These are phyloP conservation scores for Leptopilina drosophilae DNA, from an alignment of 2,888 invertebrate genomes.

Conservation along the genomic window DNA sequence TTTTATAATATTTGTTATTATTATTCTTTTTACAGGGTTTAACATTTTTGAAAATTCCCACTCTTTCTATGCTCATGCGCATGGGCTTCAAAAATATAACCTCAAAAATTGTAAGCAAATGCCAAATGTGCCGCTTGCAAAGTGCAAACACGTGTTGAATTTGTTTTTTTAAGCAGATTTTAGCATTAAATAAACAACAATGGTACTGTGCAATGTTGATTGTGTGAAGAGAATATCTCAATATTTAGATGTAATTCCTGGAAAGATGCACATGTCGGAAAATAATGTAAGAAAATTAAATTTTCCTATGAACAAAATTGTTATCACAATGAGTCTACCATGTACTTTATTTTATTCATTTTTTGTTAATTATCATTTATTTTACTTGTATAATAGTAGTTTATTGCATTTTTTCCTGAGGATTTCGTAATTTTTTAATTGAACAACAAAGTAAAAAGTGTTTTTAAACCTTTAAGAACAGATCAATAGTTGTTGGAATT, in stretches of 20 bases:
- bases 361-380: neutral
- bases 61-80: too few relatives aligned
- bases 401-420: too few relatives aligned
- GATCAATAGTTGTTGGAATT: too few relatives aligned
- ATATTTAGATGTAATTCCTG: slow-evolving; percentile 66
- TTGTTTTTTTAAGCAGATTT: slow-evolving; percentile 1
- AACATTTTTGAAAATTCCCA: too few relatives aligned
- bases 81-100: too few relatives aligned
- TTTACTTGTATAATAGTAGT: neutral
- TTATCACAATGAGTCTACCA: too few relatives aligned
- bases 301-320: neutral
- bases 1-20: too few relatives aligned
- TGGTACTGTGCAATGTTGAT: slow-evolving; percentile 72
- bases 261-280: slow-evolving; percentile 65
- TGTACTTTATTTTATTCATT: neutral
- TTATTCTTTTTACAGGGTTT: too few relatives aligned
- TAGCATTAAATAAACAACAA: slow-evolving; percentile 49
- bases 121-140: neutral
- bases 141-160: slow-evolving; percentile 25
- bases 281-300: slow-evolving; percentile 66
- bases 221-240: slow-evolving; percentile 69
- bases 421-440: too few relatives aligned
- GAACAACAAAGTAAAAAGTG: too few relatives aligned
- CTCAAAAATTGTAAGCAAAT: neutral
- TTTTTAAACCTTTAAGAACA: too few relatives aligned